Base-by-base conservation (phyloP, 2,797 vertebrate genomes). In the Parauchenoglanis ngamensis region DNA sequence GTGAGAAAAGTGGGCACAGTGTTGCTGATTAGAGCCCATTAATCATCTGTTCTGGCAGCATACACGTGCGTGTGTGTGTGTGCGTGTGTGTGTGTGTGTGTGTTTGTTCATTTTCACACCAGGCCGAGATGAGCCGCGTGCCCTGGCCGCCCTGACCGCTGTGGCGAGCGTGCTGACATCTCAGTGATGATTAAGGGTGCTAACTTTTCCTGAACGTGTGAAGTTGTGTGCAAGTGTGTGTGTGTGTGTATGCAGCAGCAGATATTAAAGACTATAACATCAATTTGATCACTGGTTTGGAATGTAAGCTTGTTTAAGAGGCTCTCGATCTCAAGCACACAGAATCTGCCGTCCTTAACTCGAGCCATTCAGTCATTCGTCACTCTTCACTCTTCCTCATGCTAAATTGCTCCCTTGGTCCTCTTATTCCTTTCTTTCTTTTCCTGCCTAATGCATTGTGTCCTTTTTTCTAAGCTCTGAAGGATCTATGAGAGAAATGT, bases 221-320 rank as follows among this genome's bases (percentile, higher is more conserved):
- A 65, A 52, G 31, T 31, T 85, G 72, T 87, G 78, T 46, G 5
- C 46, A 52, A 19, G 56, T 75, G 65, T 75, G 79, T 54, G 28
- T 86, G 86, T 85, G n/a, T 87, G 70, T 87, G 79, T 81, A 19
- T 86, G 88, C 80, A 84, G 84, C 91, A 88, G 84, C 86, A 90
- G 89, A 93, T 88, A 94, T 94, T 94, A 93, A 72, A 87, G 81
- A 78, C 87, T 91, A 92, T 95, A 87, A 85, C 89, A 89, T 94
- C 92, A 94, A 82, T 68, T 67, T 87, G 91, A 68, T 89, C 91
- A 90, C 87, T 87, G 91, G 88, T 49, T 89, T 83, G 88, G 90
- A 94, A 93, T 79, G 70, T 52, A 86, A 88, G 85, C 87, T 52
- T 76, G 78, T 87, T 80, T 77, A 63, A 57, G 73, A 70, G 49